Evolutionary conservation across 2,113 vertebrate species (phyloP).

Genomic region (Plectropomus leopardus): DNA sequence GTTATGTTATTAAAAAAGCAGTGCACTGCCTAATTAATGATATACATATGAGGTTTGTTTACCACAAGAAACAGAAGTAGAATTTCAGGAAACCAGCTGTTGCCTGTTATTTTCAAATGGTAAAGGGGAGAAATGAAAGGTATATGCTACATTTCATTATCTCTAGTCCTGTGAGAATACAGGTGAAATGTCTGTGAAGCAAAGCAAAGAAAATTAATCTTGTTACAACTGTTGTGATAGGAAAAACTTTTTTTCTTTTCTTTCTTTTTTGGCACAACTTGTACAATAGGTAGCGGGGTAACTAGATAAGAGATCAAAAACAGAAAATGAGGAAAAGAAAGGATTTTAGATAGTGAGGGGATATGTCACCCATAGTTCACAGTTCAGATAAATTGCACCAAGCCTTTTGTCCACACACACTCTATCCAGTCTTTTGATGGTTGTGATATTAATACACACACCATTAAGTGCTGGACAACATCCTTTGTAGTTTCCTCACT

Average conservation of each 20-base stretch:
- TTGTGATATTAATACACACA: slow-evolving; percentile 70
- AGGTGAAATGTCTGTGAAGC: slow-evolving; percentile 6
- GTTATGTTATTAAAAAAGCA: neutral
- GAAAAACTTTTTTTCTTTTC: neutral
- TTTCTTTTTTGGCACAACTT: neutral
- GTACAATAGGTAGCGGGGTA: neutral
- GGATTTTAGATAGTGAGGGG: slow-evolving; percentile 22
- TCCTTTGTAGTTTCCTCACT: slow-evolving; percentile 76
- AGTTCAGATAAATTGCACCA: slow-evolving; percentile 49
- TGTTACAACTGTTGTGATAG: neutral
- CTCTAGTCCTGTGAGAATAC: slow-evolving; percentile 16
- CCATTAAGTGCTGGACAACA: slow-evolving; percentile 67
- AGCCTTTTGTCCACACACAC: neutral
- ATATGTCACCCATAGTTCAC: slow-evolving; percentile 23
- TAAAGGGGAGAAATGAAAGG: slow-evolving; percentile 4
- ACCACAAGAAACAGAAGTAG: neutral
- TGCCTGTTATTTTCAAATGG: slow-evolving; percentile 18
- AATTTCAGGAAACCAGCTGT: slow-evolving; percentile 15
- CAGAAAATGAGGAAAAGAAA: slow-evolving; percentile 21
- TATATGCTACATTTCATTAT: neutral
- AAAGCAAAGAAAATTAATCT: slow-evolving; percentile 4
- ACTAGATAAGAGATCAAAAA: slow-evolving; percentile 16
- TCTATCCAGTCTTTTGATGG: slow-evolving; percentile 72
- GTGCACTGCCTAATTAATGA: slow-evolving; percentile 16
- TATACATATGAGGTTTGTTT: slow-evolving; percentile 25